Percentiles rank a stretch among this genome's conserved stretches.
Evolutionary conservation across 2,888 invertebrate species (phyloP).

Genomic region (Amphipoea oculea): DNA sequence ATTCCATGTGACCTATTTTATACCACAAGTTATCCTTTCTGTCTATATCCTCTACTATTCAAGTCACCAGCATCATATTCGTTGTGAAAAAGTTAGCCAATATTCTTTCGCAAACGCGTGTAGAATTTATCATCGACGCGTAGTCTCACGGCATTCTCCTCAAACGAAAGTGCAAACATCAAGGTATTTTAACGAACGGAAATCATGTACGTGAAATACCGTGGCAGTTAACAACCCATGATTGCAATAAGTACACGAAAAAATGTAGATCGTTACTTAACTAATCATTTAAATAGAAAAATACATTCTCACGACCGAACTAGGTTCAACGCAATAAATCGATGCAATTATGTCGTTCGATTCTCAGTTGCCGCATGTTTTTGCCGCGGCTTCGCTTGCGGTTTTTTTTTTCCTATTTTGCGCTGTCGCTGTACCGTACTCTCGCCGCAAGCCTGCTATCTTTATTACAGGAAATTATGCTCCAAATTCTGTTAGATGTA

Average conservation of each 20-base stretch:
- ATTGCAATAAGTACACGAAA: constrained; percentile 59
- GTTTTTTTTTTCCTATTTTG: constrained; percentile 56
- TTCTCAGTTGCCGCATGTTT: constrained; percentile 59
- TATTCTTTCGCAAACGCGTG: constrained; percentile 25
- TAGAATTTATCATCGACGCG: constrained; percentile 22
- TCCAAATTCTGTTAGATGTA: constrained; percentile 61
- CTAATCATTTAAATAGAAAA: constrained; percentile 70
- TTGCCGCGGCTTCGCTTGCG: constrained; percentile 44
- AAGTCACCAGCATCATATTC: neutral
- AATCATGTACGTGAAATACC: constrained; percentile 39
- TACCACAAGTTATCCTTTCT: neutral
- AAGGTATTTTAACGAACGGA: constrained; percentile 50
- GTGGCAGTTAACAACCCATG: constrained; percentile 39
- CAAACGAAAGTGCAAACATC: constrained; percentile 50
- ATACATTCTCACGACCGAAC: constrained; percentile 71
- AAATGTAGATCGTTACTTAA: constrained; percentile 68
- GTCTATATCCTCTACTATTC: neutral
- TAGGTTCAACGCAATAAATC: constrained; percentile 64
- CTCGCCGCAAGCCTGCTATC: constrained; percentile 60
- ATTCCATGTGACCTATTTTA: constrained; percentile 3
- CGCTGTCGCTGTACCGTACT: constrained; percentile 51
- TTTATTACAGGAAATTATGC: constrained; percentile 68
- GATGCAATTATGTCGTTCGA: constrained; percentile 66
- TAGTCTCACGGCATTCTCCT: constrained; percentile 42
- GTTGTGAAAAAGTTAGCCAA: constrained; percentile 41